A percentile compares a stretch with the other conserved stretches of the same genome.
Conservation (phyloP, 2,888 invertebrate genomes). For the Lithophane ornitopus region DNA sequence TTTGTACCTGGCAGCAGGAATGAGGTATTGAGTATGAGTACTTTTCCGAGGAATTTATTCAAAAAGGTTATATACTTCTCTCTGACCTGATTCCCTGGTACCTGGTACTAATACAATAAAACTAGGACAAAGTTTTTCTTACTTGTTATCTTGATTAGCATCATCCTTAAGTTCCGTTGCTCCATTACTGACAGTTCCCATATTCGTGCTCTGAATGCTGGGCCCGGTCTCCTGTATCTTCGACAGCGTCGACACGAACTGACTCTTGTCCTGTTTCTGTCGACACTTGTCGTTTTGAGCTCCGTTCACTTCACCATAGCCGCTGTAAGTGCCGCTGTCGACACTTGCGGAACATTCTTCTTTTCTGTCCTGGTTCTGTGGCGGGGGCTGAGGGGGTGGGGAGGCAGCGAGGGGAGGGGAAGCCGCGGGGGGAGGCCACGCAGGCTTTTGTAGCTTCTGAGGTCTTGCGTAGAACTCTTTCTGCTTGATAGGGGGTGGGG, state of each 20-base stretch:
- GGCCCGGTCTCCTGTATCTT: conserved; percentile 92
- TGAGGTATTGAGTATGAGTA: not conserved
- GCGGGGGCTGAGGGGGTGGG: conserved; percentile 88
- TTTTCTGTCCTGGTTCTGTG: conserved; percentile 80
- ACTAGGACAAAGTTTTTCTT: conserved; percentile 45
- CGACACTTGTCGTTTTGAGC: conserved; percentile 81
- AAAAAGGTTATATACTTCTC: no score
- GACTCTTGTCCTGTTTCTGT: conserved; percentile 85
- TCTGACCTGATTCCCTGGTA: not conserved
- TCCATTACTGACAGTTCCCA: conserved; percentile 86
- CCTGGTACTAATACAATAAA: not conserved
- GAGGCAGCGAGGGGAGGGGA: conserved; percentile 90
- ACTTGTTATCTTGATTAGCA: conserved; percentile 87
- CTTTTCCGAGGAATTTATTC: no score
- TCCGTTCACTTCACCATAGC: conserved; percentile 87
- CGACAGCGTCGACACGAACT: conserved; percentile 91
- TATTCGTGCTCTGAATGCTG: conserved; percentile 81
- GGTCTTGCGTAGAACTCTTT: conserved; percentile 95
- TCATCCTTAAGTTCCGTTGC: conserved; percentile 81
- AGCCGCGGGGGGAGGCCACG: conserved; percentile 92
- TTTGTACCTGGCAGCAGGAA: not conserved
- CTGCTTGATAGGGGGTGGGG: conserved; percentile 90
- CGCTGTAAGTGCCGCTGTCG: conserved; percentile 87
- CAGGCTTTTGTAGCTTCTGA: conserved; percentile 93
- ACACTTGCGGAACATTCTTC: conserved; percentile 87